A percentile compares a stretch with the other conserved stretches of the same genome.
phyloP scores from a whole-genome alignment of 92 coral and sea anemone genomes.

The Zoanthus sociatus region DNA sequence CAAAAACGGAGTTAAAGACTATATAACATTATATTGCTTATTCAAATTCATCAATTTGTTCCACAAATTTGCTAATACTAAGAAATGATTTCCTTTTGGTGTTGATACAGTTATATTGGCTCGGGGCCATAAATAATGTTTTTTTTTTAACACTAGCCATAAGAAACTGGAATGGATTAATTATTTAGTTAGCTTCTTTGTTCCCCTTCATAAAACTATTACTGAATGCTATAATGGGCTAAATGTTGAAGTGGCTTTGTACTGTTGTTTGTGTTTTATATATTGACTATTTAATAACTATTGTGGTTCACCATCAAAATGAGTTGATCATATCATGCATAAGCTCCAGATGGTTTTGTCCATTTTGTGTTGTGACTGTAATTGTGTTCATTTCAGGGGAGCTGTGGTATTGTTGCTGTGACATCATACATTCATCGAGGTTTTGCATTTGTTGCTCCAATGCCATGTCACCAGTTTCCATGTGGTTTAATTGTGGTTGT shows the following conservation, averaged over 20 bases:
- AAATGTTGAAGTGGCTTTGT: conserved; percentile 14
- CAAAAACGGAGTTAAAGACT: too few relatives aligned
- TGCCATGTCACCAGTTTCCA: conserved; percentile 82
- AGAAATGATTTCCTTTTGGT: too few relatives aligned
- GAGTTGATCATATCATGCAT: conserved; percentile 99
- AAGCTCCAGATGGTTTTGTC: conserved; percentile 99
- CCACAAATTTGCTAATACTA: too few relatives aligned
- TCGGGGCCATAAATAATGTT: too few relatives aligned
- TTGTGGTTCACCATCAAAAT: conserved; percentile 62
- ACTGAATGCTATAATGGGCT: neutral
- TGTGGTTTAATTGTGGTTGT: conserved; percentile 86
- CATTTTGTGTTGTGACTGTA: conserved; percentile 85
- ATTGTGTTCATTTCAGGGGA: conserved; percentile 91
- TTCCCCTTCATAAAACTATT: too few relatives aligned
- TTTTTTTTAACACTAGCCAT: too few relatives aligned
- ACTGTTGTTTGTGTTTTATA: neutral
- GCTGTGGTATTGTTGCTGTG: conserved; percentile 80
- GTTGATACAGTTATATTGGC: too few relatives aligned
- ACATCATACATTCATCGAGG: conserved; percentile 89
- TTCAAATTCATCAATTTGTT: too few relatives aligned
- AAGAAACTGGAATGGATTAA: too few relatives aligned
- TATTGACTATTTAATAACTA: neutral
- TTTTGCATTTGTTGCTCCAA: conserved; percentile 86
- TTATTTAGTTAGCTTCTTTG: too few relatives aligned
- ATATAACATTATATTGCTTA: too few relatives aligned